Evolutionary conservation across 2,113 vertebrate species (phyloP).

Genomic region (Tupaia chinensis): DNA sequence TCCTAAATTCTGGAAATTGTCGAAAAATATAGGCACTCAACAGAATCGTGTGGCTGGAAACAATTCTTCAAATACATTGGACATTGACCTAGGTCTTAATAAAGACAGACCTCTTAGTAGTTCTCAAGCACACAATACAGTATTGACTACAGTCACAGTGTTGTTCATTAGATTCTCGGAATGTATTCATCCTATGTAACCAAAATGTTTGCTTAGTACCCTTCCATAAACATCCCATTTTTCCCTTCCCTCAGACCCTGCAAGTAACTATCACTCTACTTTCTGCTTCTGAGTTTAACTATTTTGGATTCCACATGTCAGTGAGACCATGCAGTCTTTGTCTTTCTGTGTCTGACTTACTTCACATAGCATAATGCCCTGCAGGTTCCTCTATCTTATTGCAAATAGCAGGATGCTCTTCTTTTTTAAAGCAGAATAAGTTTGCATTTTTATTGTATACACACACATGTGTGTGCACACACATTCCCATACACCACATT

Average conservation of each 20-base stretch:
- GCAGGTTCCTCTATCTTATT: not conserved
- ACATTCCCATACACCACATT: not conserved
- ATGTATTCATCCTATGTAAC: not conserved
- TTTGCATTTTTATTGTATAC: not conserved
- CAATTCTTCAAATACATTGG: not conserved
- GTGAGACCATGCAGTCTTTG: not conserved
- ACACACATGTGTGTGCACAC: too few relatives aligned
- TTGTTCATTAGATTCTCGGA: not conserved
- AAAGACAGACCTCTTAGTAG: not conserved
- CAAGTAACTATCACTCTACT: not conserved
- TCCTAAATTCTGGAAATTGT: not conserved
- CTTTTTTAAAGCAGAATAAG: not conserved
- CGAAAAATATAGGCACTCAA: not conserved
- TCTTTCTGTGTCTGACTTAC: not conserved
- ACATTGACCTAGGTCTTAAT: not conserved
- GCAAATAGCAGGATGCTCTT: not conserved
- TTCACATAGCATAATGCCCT: not conserved
- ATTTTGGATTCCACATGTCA: not conserved
- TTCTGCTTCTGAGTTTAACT: not conserved
- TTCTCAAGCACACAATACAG: not conserved
- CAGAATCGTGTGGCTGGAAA: not conserved
- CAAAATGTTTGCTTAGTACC: not conserved
- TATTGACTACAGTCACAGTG: not conserved
- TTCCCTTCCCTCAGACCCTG: not conserved
- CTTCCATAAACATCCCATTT: not conserved